Conservation (phyloP, 2,888 invertebrate species). For the Drosophila recens region DNA sequence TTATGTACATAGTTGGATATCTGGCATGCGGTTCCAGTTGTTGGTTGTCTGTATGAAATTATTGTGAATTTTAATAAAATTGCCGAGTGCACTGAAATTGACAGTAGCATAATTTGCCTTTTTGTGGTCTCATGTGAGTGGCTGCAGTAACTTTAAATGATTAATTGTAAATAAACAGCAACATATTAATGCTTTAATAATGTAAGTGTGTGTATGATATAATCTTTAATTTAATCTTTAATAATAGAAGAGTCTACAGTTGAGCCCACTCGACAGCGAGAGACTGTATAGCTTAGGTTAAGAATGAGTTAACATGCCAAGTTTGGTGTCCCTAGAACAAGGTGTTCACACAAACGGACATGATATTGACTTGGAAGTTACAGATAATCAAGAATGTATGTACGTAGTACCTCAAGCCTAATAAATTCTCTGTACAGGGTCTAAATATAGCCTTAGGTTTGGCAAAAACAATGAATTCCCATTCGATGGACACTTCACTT, state of each 20-base stretch:
- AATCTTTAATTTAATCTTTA: background rate
- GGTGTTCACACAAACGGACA: no score
- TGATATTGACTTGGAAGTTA: no score
- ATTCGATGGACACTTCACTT: constrained; percentile 31
- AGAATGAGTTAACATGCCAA: no score
- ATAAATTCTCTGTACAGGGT: background rate
- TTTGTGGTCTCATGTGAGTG: constrained; percentile 36
- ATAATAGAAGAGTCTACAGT: background rate
- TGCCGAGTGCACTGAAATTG: constrained; percentile 65
- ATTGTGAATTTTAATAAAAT: constrained; percentile 62
- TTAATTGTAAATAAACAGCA: constrained; percentile 55
- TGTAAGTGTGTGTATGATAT: background rate
- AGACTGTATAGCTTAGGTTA: background rate
- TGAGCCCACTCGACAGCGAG: background rate
- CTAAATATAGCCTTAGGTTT: background rate
- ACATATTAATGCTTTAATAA: constrained; percentile 25
- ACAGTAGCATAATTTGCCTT: constrained; percentile 61
- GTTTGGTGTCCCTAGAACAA: no score
- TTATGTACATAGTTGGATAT: constrained; percentile 14
- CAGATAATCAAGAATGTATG: no score
- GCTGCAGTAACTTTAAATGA: constrained; percentile 49
- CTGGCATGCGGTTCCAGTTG: constrained; percentile 29
- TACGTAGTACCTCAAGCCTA: no score
- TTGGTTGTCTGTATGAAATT: constrained; percentile 38
- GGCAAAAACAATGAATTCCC: constrained; percentile 13